A percentile compares a stretch with the other conserved stretches of the same genome.
These are phyloP conservation scores for Silurus meridionalis DNA, from an alignment of 2,113 vertebrate genomes.

Conservation along the genomic window DNA sequence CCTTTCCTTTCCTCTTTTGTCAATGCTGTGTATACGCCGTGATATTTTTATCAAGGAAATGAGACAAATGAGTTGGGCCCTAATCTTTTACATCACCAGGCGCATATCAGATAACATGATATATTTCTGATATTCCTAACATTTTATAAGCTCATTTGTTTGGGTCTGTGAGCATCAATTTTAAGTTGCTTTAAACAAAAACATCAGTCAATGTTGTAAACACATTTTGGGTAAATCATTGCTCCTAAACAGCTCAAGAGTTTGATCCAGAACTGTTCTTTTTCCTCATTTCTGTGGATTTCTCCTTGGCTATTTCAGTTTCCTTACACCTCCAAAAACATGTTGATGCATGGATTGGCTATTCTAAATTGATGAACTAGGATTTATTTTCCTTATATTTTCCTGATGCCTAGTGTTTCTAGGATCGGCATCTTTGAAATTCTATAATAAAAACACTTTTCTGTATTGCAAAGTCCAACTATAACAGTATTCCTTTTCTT, in stretches of 20 bases:
- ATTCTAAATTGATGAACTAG: background rate
- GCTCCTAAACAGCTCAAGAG: background rate
- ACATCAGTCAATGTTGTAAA: background rate
- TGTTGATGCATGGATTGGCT: background rate
- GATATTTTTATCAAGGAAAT: background rate
- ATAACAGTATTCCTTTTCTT: background rate
- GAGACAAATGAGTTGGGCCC: background rate
- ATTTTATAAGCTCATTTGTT: background rate
- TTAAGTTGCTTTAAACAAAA: background rate
- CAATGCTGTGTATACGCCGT: background rate
- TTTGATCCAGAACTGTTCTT: background rate
- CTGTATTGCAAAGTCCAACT: background rate
- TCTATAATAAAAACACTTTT: background rate
- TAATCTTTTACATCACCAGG: background rate
- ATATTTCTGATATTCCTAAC: background rate
- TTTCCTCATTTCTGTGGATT: background rate
- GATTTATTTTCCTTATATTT: background rate
- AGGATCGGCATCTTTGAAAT: background rate
- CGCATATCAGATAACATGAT: background rate
- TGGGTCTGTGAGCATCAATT: background rate
- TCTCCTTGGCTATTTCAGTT: background rate
- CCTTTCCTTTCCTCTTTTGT: background rate
- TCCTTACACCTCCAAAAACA: background rate
- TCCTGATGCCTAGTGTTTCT: background rate
- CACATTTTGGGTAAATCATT: background rate